Conservation (phyloP, 2,113 vertebrate genomes). For the Oncorhynchus tshawytscha region DNA sequence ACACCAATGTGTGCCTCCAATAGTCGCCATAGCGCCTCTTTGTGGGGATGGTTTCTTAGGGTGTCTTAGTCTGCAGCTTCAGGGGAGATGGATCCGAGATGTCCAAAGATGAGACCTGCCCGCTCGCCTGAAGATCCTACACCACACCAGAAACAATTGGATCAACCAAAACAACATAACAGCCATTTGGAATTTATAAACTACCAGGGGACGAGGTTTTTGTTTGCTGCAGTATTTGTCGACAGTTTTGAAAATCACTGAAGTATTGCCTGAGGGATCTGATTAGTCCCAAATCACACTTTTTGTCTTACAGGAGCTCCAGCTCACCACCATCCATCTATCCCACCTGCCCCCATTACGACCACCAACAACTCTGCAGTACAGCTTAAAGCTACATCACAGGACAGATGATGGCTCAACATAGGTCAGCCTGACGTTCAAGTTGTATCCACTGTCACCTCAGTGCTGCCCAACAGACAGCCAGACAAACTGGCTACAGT, state of each 20-base stretch:
- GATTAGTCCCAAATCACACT: background rate
- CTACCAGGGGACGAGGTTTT: background rate
- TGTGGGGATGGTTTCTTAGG: constrained; percentile 68
- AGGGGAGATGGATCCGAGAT: constrained; percentile 33
- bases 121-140: constrained; percentile 10
- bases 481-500: background rate
- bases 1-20: constrained; percentile 94
- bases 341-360: background rate
- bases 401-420: background rate
- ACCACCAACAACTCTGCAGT: background rate
- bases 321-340: background rate
- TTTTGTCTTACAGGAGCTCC: constrained; percentile 4
- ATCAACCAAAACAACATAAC: constrained; percentile 24
- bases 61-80: constrained; percentile 52
- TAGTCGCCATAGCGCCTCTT: constrained; percentile 82
- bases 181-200: constrained; percentile 2
- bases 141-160: background rate
- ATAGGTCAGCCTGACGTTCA: background rate
- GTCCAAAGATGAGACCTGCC: constrained; percentile 75
- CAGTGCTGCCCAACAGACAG: background rate
- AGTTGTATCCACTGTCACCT: background rate
- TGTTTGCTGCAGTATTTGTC: constrained; percentile 30
- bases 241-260: constrained; percentile 10
- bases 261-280: background rate
- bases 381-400: background rate